phyloP scores from a whole-genome alignment of 2,113 vertebrate species.

The Corythoichthys intestinalis region DNA sequence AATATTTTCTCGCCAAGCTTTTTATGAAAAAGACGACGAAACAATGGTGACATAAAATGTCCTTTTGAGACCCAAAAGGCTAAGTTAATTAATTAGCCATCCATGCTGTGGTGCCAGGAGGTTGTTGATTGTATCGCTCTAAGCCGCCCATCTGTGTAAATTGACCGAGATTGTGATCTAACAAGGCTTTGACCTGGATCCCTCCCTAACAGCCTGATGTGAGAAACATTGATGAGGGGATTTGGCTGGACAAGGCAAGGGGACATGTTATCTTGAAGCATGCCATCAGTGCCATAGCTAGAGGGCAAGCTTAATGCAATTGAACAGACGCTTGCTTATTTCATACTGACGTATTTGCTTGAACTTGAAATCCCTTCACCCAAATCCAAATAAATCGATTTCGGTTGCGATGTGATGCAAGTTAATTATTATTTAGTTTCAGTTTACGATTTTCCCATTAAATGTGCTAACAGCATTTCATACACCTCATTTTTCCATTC shows the following conservation, averaged over 20 bases:
- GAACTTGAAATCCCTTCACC: background rate
- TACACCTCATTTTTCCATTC: too few species aligned
- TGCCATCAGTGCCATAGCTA: constrained; percentile 34
- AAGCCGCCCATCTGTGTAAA: constrained; percentile 70
- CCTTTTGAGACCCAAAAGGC: constrained; percentile 43
- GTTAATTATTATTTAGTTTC: background rate
- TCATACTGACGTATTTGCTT: background rate
- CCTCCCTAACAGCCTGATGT: constrained; percentile 50
- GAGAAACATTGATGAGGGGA: constrained; percentile 61
- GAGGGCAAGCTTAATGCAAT: background rate
- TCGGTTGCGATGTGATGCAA: background rate
- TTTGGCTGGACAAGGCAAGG: constrained; percentile 48
- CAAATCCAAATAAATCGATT: background rate
- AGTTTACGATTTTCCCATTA: background rate
- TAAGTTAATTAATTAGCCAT: constrained; percentile 67
- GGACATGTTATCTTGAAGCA: constrained; percentile 63
- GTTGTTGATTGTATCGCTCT: constrained; percentile 68
- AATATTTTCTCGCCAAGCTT: constrained; percentile 33
- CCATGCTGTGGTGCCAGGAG: constrained; percentile 56
- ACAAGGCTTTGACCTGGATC: constrained; percentile 68
- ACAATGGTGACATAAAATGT: constrained; percentile 59
- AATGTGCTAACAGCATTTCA: background rate
- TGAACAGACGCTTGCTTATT: background rate
- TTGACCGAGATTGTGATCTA: constrained; percentile 71
- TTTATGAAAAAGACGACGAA: constrained; percentile 55